Percentiles rank a stretch among this genome's conserved stretches.
These are phyloP conservation scores for Megalopta genalis DNA, from an alignment of 1,140 invertebrate species.

Conservation along the genomic window DNA sequence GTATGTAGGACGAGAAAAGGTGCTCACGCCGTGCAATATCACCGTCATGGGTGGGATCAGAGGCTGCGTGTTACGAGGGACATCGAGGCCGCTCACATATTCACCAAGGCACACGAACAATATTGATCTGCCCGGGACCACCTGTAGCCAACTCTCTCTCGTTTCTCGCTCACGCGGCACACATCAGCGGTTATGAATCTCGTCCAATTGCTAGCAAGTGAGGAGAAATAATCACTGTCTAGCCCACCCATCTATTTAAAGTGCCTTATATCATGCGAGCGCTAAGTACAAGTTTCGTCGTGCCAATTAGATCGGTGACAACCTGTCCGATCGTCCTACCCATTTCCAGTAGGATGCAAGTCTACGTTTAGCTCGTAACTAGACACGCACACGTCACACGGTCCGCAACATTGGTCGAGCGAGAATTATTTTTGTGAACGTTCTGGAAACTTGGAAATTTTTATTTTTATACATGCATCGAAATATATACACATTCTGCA, in stretches of 20 bases:
- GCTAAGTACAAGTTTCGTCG: too few species aligned
- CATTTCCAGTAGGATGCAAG: too few species aligned
- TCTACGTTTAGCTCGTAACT: not conserved
- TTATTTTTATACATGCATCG: not conserved
- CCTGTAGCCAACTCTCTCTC: conserved; percentile 60
- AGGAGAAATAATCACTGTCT: conserved; percentile 37
- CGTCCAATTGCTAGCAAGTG: conserved; percentile 36
- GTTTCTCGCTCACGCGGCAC: conserved; percentile 8
- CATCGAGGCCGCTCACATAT: conserved; percentile 41
- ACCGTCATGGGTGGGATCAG: conserved; percentile 36
- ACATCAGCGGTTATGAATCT: conserved; percentile 52
- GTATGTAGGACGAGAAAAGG: conserved; percentile 10
- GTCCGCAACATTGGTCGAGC: not conserved
- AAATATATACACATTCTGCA: not conserved
- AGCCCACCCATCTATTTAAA: too few species aligned
- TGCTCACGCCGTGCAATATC: conserved; percentile 33
- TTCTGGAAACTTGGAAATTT: not conserved
- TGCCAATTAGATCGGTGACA: not conserved
- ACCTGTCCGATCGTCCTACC: not conserved
- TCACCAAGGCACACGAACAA: conserved; percentile 47
- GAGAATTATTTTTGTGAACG: not conserved
- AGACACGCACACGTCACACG: not conserved
- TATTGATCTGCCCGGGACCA: conserved; percentile 67
- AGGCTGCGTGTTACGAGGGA: conserved; percentile 17
- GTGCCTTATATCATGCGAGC: not conserved